Evolutionary conservation across 64 coral and sea anemone species (phyloP).

Genomic region (Exaiptasia diaphana): DNA sequence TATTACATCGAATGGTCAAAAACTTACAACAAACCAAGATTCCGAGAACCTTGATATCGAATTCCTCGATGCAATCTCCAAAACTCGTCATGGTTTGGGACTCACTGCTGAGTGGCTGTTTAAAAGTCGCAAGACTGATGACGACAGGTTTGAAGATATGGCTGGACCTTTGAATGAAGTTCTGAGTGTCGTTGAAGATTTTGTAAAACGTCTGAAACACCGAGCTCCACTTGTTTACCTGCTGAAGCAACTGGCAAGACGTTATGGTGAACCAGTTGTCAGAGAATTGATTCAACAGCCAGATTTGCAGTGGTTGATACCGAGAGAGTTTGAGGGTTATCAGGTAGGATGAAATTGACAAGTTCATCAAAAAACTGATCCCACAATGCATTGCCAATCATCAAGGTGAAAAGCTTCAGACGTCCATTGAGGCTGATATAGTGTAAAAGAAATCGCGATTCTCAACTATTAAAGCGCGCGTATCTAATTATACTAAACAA

Average conservation of each 20-base stretch:
- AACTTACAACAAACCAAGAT: too few species aligned
- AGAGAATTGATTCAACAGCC: not conserved
- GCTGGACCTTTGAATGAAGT: not conserved
- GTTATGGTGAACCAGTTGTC: constrained; percentile 33
- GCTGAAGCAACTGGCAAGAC: constrained; percentile 32
- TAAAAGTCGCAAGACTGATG: not conserved
- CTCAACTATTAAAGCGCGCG: too few species aligned
- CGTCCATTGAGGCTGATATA: too few species aligned
- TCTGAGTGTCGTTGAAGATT: not conserved
- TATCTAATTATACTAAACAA: too few species aligned
- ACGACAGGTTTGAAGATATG: not conserved
- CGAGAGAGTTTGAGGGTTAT: constrained; percentile 10
- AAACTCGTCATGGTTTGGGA: constrained; percentile 3
- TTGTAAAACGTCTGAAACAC: not conserved
- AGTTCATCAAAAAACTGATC: too few species aligned
- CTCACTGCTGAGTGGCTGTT: constrained; percentile 18
- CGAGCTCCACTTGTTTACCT: constrained; percentile 21
- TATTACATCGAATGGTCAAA: too few species aligned
- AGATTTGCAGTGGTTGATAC: constrained; percentile 30
- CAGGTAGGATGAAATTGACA: constrained; percentile 29
- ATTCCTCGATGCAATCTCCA: constrained; percentile 26
- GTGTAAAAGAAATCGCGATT: too few species aligned
- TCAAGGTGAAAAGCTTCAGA: too few species aligned
- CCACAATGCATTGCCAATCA: too few species aligned
- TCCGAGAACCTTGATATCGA: too few species aligned